phyloP scores from a whole-genome alignment of 2,113 vertebrate species.

The Sceloporus undulatus region DNA sequence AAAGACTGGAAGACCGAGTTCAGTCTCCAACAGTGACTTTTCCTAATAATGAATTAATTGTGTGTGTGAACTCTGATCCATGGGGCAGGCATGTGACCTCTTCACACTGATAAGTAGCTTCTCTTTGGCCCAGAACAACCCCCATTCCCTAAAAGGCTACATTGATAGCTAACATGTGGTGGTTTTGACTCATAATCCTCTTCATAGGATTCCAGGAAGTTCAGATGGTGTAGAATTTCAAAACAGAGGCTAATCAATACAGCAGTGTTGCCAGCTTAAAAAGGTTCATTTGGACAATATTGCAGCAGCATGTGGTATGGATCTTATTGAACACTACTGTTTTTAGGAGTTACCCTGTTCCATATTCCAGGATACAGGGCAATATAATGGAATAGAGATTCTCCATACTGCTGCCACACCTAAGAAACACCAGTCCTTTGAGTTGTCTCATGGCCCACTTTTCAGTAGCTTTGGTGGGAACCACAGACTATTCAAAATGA shows the following conservation, averaged over 20 bases:
- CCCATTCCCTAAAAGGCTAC: constrained; percentile 71
- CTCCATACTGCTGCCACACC: not conserved
- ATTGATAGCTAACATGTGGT: constrained; percentile 85
- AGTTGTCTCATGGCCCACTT: too few species aligned
- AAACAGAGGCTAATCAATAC: constrained; percentile 30
- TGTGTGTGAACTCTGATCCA: constrained; percentile 87
- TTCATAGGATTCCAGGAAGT: constrained; percentile 60
- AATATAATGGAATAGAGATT: not conserved
- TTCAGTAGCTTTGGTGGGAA: not conserved
- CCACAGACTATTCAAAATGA: not conserved
- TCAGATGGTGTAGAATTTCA: constrained; percentile 59
- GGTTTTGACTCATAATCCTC: constrained; percentile 68
- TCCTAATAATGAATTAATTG: constrained; percentile 88
- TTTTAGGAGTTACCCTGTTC: not conserved
- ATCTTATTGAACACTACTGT: not conserved
- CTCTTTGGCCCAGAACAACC: constrained; percentile 82
- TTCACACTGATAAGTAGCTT: constrained; percentile 84
- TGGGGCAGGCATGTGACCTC: constrained; percentile 86
- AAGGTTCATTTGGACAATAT: not conserved
- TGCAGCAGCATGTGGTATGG: not conserved
- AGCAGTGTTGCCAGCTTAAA: constrained; percentile 20
- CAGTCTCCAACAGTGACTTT: constrained; percentile 80
- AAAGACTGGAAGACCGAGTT: constrained; percentile 75
- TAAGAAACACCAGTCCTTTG: not conserved
- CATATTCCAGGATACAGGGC: not conserved